Evolutionary conservation across 1,140 invertebrate genomes (phyloP).

Genomic region (Portunus trituberculatus): DNA sequence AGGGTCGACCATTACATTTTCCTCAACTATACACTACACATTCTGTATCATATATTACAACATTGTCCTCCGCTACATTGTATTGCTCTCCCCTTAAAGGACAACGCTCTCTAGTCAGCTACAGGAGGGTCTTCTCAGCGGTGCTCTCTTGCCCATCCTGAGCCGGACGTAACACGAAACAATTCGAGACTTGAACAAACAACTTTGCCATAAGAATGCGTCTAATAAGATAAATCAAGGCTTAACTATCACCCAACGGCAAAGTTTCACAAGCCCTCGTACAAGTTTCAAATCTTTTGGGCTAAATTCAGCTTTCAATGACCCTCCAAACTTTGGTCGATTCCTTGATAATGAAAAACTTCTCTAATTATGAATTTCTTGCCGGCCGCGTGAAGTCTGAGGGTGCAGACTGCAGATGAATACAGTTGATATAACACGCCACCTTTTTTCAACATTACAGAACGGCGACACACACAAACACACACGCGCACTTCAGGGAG

Average conservation of each 20-base stretch:
- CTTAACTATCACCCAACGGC: conserved; percentile 60
- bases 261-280: conserved; percentile 53
- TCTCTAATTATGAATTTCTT: conserved; percentile 73
- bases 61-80: background rate
- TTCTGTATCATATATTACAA: background rate
- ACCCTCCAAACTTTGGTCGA: conserved; percentile 69
- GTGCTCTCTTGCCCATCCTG: background rate
- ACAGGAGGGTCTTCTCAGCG: background rate
- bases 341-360: conserved; percentile 68
- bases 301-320: conserved; percentile 67
- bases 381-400: conserved; percentile 29
- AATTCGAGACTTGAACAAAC: conserved; percentile 58
- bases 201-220: conserved; percentile 53
- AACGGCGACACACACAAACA: background rate
- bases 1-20: conserved; percentile 10
- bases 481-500: background rate
- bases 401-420: background rate
- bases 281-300: conserved; percentile 69
- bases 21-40: background rate
- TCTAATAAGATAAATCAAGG: conserved; percentile 73
- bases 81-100: background rate
- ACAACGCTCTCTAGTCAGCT: background rate
- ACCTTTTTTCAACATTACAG: background rate
- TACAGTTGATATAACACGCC: background rate
- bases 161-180: conserved; percentile 33